phyloP scores from a whole-genome alignment of 1,140 invertebrate genomes.

The Microplitis demolitor region DNA sequence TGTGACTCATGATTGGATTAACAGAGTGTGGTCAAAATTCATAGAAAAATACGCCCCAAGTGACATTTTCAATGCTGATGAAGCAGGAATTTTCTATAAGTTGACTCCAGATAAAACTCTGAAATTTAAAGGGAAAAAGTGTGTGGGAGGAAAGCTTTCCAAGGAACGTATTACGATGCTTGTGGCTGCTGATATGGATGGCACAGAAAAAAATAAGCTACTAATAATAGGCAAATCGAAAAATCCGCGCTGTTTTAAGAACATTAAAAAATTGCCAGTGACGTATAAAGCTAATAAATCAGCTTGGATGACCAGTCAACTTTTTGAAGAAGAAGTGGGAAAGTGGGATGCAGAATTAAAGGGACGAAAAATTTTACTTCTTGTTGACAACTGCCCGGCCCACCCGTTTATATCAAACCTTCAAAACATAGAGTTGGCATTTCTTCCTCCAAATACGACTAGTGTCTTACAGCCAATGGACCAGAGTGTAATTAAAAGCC shows the following conservation, averaged over 20 bases:
- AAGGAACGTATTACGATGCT: not conserved
- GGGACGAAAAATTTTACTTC: constrained; percentile 45
- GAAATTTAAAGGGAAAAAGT: not conserved
- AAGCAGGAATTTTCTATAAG: too few relatives aligned
- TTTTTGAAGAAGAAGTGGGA: not conserved
- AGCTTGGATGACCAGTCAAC: not conserved
- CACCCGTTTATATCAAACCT: constrained; percentile 44
- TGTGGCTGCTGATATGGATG: not conserved
- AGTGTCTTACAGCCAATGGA: constrained; percentile 58
- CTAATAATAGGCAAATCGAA: not conserved
- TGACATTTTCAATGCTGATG: too few relatives aligned
- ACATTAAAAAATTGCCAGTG: not conserved
- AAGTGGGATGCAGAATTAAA: constrained; percentile 31
- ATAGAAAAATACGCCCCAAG: too few relatives aligned
- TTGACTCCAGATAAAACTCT: too few relatives aligned
- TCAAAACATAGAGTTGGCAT: constrained; percentile 48
- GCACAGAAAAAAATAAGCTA: constrained; percentile 2
- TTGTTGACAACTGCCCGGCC: constrained; percentile 48
- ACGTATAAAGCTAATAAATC: not conserved
- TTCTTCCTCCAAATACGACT: constrained; percentile 57
- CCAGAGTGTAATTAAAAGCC: constrained; percentile 51
- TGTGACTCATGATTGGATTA: too few relatives aligned
- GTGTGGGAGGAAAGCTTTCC: not conserved
- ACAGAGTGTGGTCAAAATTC: too few relatives aligned
- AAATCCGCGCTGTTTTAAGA: not conserved